Evolutionary conservation across 2,113 vertebrate genomes (phyloP).

Genomic region (Tiliqua scincoides): DNA sequence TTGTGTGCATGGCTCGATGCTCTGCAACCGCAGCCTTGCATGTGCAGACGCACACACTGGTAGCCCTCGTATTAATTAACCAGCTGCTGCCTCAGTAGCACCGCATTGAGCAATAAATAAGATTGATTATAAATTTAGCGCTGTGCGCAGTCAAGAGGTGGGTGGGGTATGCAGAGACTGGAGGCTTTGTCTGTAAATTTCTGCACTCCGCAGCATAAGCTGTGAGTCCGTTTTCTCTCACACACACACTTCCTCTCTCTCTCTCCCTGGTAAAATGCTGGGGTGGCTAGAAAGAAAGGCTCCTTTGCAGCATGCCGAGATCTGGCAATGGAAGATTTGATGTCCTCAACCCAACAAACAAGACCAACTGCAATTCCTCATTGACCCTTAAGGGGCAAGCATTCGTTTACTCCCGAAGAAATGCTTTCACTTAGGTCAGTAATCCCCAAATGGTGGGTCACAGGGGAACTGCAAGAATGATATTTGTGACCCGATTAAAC

Average conservation of each 20-base stretch:
- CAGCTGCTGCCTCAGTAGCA: constrained; percentile 26
- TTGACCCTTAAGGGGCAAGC: not conserved
- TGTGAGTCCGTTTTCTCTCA: not conserved
- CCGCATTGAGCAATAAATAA: constrained; percentile 24
- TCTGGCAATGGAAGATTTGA: not conserved
- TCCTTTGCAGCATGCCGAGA: not conserved
- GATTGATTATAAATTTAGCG: constrained; percentile 43
- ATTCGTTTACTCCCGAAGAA: not conserved
- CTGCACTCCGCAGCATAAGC: constrained; percentile 17
- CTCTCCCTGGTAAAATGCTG: not conserved
- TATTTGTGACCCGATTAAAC: not conserved
- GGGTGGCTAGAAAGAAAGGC: not conserved
- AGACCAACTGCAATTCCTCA: too few species aligned
- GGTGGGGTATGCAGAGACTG: constrained; percentile 20
- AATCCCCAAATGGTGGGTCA: not conserved
- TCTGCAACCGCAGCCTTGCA: not conserved
- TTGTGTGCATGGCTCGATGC: not conserved
- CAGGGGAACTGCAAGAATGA: not conserved
- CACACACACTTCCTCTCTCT: not conserved
- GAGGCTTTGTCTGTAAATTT: constrained; percentile 32
- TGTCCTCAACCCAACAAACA: not conserved
- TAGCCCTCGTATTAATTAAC: constrained; percentile 32
- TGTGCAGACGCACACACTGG: not conserved
- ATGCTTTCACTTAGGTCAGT: not conserved
- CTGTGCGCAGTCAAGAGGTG: constrained; percentile 17